Conservation (phyloP, 2,888 invertebrate genomes). For the Opisthograptis luteolata region DNA sequence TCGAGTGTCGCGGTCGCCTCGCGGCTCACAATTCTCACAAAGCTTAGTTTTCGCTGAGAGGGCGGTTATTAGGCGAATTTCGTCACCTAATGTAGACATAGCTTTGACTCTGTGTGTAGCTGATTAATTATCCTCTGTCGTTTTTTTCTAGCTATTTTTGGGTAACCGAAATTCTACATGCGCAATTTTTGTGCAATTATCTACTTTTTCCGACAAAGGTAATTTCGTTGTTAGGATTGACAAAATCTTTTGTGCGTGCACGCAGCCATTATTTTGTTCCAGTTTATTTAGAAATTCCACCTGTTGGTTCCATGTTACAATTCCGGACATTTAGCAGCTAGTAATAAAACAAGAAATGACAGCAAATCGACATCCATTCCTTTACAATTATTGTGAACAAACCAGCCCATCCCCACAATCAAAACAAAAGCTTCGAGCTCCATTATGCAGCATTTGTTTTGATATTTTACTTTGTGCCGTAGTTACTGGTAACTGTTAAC, state of each 20-base stretch:
- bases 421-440: constrained; percentile 27
- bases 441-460: constrained; percentile 38
- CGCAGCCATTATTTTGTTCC: too few species aligned
- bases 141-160: too few species aligned
- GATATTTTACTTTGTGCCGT: constrained; percentile 35
- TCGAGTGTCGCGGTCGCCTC: constrained; percentile 49
- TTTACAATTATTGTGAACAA: constrained; percentile 26
- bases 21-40: constrained; percentile 19
- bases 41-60: constrained; percentile 45
- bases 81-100: constrained; percentile 38
- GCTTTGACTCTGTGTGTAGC: constrained; percentile 17
- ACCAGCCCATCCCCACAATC: constrained; percentile 12
- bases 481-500: constrained; percentile 37
- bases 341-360: constrained; percentile 15
- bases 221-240: too few species aligned
- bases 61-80: constrained; percentile 42
- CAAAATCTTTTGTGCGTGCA: too few species aligned
- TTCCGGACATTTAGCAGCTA: constrained; percentile 3
- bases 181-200: too few species aligned
- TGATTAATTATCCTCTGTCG: not conserved
- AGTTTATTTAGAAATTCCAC: too few species aligned
- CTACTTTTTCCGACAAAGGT: too few species aligned
- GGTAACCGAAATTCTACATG: too few species aligned
- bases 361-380: constrained; percentile 22
- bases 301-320: too few species aligned